A percentile compares a stretch with the other conserved stretches of the same genome.
phyloP scores from a whole-genome alignment of 2,888 invertebrate genomes.

The Muscina levida region DNA sequence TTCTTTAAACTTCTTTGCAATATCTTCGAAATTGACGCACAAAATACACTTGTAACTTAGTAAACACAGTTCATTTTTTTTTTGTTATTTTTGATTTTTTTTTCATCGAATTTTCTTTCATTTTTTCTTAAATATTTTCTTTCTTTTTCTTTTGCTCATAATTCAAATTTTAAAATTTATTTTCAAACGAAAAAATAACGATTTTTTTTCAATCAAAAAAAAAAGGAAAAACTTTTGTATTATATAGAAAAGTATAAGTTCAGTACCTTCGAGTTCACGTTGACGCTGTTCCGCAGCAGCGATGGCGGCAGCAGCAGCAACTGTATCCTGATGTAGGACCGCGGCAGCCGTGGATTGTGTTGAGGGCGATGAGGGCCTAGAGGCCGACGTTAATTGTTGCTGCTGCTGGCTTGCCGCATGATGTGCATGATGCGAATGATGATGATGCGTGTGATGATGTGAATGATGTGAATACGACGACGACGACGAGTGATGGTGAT shows the following conservation, averaged over 20 bases:
- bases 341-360: slow-evolving; percentile 65
- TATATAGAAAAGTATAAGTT: slow-evolving; percentile 70
- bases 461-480: slow-evolving; percentile 34
- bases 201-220: neutral
- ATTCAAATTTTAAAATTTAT: slow-evolving; percentile 64
- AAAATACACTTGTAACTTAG: slow-evolving; percentile 55
- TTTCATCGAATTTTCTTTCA: slow-evolving; percentile 62
- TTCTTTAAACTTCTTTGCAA: slow-evolving; percentile 51
- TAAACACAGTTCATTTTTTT: slow-evolving; percentile 60
- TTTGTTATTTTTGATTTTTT: slow-evolving; percentile 56
- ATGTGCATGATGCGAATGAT: slow-evolving; percentile 66
- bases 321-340: slow-evolving; percentile 69
- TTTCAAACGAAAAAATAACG: slow-evolving; percentile 33
- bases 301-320: slow-evolving; percentile 74
- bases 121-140: slow-evolving; percentile 60
- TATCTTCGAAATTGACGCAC: slow-evolving; percentile 55
- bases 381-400: slow-evolving; percentile 65
- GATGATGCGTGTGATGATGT: slow-evolving; percentile 69
- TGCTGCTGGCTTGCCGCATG: slow-evolving; percentile 67
- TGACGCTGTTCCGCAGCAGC: slow-evolving; percentile 78
- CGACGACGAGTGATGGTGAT: slow-evolving; percentile 57
- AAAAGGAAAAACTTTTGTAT: slow-evolving; percentile 65
- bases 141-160: no score
- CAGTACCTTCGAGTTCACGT: slow-evolving; percentile 79
- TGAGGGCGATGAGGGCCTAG: slow-evolving; percentile 67